Percentiles rank a stretch among this genome's conserved stretches.
phyloP scores from a whole-genome alignment of 1,140 invertebrate genomes.

The Notospermus geniculatus region DNA sequence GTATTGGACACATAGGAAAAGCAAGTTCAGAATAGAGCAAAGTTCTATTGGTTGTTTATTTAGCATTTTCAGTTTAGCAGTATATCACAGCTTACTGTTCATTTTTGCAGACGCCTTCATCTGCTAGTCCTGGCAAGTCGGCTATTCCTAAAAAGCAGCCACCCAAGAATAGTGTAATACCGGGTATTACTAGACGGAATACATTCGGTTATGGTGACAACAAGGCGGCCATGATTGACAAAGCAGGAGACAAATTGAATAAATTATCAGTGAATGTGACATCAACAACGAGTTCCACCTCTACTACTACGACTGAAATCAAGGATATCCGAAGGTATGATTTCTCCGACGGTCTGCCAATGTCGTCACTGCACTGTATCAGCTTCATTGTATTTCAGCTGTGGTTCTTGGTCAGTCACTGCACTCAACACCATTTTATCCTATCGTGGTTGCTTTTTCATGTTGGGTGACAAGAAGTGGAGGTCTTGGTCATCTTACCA shows the following conservation, averaged over 20 bases:
- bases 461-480: too few relatives aligned
- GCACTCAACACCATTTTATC: too few relatives aligned
- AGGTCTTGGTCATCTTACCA: too few relatives aligned
- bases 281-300: constrained; percentile 8
- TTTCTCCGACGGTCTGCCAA: too few relatives aligned
- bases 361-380: too few relatives aligned
- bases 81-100: too few relatives aligned
- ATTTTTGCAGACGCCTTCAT: constrained; percentile 11
- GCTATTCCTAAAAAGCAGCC: constrained; percentile 16
- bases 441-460: too few relatives aligned
- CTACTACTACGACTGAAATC: constrained; percentile 4
- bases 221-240: constrained; percentile 21
- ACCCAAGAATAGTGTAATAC: constrained; percentile 45
- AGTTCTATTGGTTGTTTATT: too few relatives aligned
- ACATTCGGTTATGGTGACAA: constrained; percentile 51
- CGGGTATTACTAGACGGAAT: constrained; percentile 31
- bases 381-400: too few relatives aligned
- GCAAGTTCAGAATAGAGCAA: too few relatives aligned
- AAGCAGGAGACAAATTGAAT: constrained; percentile 23
- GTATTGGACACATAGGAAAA: too few relatives aligned
- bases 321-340: constrained; percentile 12
- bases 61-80: neutral
- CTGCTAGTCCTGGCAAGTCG: constrained; percentile 14
- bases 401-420: too few relatives aligned
- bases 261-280: constrained; percentile 1